Conservation (phyloP, 2,888 invertebrate genomes). For the Andrena chrysosceles region DNA sequence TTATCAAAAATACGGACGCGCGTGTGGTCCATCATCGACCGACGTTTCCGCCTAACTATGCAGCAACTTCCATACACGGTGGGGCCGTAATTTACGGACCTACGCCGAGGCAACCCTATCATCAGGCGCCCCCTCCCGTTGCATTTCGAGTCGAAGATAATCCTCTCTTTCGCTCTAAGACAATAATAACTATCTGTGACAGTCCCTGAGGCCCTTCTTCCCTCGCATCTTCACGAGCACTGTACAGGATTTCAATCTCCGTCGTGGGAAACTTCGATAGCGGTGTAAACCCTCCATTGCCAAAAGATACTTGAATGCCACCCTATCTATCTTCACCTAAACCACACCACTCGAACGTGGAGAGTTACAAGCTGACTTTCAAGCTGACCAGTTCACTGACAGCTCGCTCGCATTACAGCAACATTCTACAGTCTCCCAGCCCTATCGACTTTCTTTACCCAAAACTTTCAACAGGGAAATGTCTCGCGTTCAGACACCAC, state of each 20-base stretch:
- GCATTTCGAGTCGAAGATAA: slow-evolving; percentile 42
- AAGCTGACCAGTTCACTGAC: background rate
- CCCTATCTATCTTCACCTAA: background rate
- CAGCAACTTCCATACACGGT: slow-evolving; percentile 51
- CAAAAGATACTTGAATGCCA: background rate
- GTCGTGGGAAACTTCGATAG: background rate
- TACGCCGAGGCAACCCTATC: slow-evolving; percentile 51
- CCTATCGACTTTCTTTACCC: slow-evolving; percentile 9
- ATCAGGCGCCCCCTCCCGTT: slow-evolving; percentile 38
- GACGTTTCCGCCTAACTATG: slow-evolving; percentile 42
- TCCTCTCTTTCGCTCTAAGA: slow-evolving; percentile 23
- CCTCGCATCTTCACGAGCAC: background rate
- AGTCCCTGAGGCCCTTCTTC: background rate
- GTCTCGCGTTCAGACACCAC: background rate
- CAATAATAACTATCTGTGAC: slow-evolving; percentile 42
- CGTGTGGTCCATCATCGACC: slow-evolving; percentile 48
- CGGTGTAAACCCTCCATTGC: background rate
- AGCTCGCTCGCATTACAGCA: background rate
- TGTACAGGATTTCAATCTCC: background rate
- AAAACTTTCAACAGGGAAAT: slow-evolving; percentile 5
- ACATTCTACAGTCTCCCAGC: slow-evolving; percentile 5
- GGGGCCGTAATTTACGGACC: slow-evolving; percentile 53
- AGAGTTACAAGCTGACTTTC: background rate
- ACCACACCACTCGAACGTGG: background rate
- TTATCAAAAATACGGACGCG: slow-evolving; percentile 47